phyloP scores from a whole-genome alignment of 2,888 invertebrate species.

The Pantelozetes paolii region DNA sequence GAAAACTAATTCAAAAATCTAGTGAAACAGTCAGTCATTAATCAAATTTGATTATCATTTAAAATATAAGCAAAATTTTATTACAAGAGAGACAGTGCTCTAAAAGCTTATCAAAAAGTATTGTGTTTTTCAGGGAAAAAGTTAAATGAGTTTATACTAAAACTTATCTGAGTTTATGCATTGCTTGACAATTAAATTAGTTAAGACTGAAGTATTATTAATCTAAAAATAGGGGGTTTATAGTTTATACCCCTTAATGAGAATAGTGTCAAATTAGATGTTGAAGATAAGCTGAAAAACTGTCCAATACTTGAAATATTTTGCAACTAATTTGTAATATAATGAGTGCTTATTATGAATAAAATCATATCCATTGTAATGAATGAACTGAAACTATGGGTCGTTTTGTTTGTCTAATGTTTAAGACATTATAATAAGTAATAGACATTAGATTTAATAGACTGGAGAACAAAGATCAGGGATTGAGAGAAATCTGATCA shows the following conservation, averaged over 20 bases:
- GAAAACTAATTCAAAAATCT: conserved; percentile 19
- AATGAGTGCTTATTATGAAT: neutral
- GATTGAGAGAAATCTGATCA: no score
- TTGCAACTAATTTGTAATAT: neutral
- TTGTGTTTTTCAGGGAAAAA: neutral
- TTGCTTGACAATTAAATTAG: conserved; percentile 23
- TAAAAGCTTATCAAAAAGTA: neutral
- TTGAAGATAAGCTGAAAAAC: neutral
- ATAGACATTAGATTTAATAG: neutral
- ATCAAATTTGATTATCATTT: conserved; percentile 23
- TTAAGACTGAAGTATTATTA: neutral
- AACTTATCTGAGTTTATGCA: conserved; percentile 26
- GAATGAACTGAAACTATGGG: neutral
- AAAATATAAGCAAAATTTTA: neutral
- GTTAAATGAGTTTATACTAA: conserved; percentile 8
- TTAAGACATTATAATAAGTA: neutral
- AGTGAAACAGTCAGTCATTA: neutral
- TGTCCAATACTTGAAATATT: neutral
- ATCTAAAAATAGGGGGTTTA: neutral
- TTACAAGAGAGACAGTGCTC: neutral
- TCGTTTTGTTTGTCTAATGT: neutral
- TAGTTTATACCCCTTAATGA: neutral
- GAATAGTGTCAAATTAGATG: neutral
- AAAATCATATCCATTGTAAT: neutral
- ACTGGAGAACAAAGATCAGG: no score